A percentile compares a stretch with the other conserved stretches of the same genome.
These are phyloP conservation scores for Aleiodes alternator DNA, from an alignment of 2,888 invertebrate genomes.

Conservation along the genomic window DNA sequence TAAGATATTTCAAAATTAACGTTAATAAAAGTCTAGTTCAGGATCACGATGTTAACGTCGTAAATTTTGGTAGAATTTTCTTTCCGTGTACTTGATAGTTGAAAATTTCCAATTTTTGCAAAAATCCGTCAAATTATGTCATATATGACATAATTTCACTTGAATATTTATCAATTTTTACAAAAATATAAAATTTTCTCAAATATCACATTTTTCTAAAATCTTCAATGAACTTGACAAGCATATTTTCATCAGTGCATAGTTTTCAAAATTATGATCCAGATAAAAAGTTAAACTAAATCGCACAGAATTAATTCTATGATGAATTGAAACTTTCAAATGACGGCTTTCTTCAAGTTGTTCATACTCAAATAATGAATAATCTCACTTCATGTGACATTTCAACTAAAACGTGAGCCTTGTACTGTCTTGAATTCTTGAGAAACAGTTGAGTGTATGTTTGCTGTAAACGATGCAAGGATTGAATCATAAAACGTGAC, in stretches of 20 bases:
- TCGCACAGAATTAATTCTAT: not conserved
- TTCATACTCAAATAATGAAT: slow-evolving; percentile 2
- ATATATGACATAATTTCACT: no score
- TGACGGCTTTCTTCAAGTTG: not conserved
- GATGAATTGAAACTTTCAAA: slow-evolving; percentile 8
- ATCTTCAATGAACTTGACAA: not conserved
- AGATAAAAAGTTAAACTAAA: slow-evolving; percentile 3
- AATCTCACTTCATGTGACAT: not conserved
- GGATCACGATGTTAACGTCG: no score
- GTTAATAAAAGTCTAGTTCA: no score
- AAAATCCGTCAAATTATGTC: no score
- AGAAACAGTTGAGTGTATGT: not conserved
- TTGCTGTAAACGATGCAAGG: slow-evolving; percentile 31
- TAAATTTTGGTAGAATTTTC: no score
- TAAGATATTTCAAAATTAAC: no score
- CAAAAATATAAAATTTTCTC: no score
- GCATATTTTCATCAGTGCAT: no score
- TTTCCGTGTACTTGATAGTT: no score
- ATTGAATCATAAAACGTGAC: slow-evolving; percentile 36
- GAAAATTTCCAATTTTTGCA: no score
- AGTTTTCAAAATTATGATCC: not conserved
- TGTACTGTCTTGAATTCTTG: not conserved
- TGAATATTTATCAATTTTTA: no score
- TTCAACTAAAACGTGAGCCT: slow-evolving; percentile 16
- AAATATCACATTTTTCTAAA: no score